A percentile compares a stretch with the other conserved stretches of the same genome.
Evolutionary conservation across 2,113 vertebrate genomes (phyloP).

Genomic region (Eleginops maclovinus): DNA sequence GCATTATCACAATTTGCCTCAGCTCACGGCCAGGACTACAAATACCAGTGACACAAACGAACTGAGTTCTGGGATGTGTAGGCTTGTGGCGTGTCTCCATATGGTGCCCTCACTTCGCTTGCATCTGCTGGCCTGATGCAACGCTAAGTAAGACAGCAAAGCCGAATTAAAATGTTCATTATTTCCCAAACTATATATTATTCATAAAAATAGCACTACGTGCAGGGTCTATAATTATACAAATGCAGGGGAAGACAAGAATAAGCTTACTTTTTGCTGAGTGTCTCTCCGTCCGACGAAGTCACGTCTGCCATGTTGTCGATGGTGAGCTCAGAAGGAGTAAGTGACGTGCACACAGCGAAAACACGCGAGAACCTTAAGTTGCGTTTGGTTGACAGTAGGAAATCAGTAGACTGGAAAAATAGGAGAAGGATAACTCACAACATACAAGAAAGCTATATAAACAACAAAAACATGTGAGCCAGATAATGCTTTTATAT

Average conservation of each 20-base stretch:
- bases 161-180: not conserved
- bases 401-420: not conserved
- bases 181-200: not conserved
- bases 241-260: not conserved
- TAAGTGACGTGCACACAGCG: not conserved
- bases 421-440: not conserved
- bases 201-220: fast-evolving
- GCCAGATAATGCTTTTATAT: too few relatives aligned
- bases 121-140: slow-evolving; percentile 35
- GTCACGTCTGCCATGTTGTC: slow-evolving; percentile 83
- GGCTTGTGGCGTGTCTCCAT: slow-evolving; percentile 2
- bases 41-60: slow-evolving; percentile 25
- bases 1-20: fast-evolving
- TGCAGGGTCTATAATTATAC: fast-evolving
- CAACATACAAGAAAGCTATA: not conserved
- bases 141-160: not conserved
- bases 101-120: slow-evolving; percentile 23
- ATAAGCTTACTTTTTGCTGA: slow-evolving; percentile 85
- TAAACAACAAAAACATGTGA: not conserved
- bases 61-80: slow-evolving; percentile 38
- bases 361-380: slow-evolving; percentile 10
- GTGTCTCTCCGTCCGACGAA: slow-evolving; percentile 75
- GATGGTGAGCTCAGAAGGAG: slow-evolving; percentile 28
- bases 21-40: slow-evolving; percentile 46
- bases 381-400: slow-evolving; percentile 1